These are phyloP conservation scores for Teleiodes luculella DNA, from an alignment of 2,888 invertebrate species.

Conservation along the genomic window DNA sequence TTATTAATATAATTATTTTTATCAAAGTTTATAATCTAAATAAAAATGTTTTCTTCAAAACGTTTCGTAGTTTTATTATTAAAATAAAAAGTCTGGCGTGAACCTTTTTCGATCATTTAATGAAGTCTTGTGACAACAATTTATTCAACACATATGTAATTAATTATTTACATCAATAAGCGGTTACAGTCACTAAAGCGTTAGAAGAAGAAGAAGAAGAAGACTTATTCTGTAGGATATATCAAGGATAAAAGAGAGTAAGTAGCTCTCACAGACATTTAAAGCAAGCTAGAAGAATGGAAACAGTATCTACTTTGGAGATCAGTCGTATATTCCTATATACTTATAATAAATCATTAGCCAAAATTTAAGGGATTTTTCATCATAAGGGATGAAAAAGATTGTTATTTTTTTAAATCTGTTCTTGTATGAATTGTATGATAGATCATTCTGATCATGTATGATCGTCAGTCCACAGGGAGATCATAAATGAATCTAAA, in stretches of 20 bases:
- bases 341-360: conserved; percentile 12
- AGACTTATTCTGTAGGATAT: conserved; percentile 7
- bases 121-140: conserved; percentile 39
- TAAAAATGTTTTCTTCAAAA: conserved; percentile 79
- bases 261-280: conserved; percentile 26
- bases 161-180: conserved; percentile 52
- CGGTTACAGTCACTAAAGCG: conserved; percentile 45
- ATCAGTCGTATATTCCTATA: conserved; percentile 45
- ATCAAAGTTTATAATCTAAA: conserved; percentile 81
- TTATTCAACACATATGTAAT: conserved; percentile 34
- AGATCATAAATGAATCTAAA: too few relatives aligned
- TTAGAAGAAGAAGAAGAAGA: conserved; percentile 33
- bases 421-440: too few relatives aligned
- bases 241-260: conserved; percentile 11
- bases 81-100: conserved; percentile 2
- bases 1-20: conserved; percentile 80
- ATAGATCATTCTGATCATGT: too few relatives aligned
- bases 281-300: conserved; percentile 40
- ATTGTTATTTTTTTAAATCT: too few relatives aligned
- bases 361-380: too few relatives aligned
- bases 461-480: too few relatives aligned
- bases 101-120: conserved; percentile 34
- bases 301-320: conserved; percentile 50
- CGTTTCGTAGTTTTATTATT: conserved; percentile 22
- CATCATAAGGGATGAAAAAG: too few relatives aligned